Conservation (phyloP, 2,797 vertebrate genomes). For the Brotula barbata region DNA sequence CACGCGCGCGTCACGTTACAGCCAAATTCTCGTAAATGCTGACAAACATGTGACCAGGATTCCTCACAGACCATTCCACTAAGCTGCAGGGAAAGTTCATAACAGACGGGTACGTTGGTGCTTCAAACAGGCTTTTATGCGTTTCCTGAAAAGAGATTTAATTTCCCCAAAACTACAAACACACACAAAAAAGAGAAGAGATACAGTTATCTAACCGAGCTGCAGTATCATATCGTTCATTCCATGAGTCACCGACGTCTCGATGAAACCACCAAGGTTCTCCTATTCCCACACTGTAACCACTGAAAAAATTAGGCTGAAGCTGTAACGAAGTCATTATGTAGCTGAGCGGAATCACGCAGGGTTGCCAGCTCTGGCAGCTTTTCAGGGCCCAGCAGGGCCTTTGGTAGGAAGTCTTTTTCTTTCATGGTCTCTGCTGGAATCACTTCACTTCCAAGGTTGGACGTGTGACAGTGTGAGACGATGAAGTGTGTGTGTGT, state of each 20-base stretch:
- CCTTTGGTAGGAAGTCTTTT: conserved; percentile 24
- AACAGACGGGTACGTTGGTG: conserved; percentile 1
- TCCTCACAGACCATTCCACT: conserved; percentile 11
- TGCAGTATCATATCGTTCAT: conserved; percentile 48
- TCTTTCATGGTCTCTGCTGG: too few species aligned
- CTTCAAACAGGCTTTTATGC: conserved; percentile 28
- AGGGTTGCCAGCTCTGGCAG: conserved; percentile 29
- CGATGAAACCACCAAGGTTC: conserved; percentile 22
- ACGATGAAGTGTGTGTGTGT: too few species aligned
- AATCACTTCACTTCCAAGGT: too few species aligned
- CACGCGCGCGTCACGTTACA: conserved; percentile 8
- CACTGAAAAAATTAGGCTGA: conserved; percentile 17
- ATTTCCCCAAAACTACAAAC: not conserved
- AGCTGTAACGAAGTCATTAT: conserved; percentile 32
- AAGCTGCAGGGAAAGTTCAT: conserved; percentile 29
- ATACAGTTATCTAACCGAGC: conserved; percentile 16
- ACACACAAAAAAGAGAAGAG: not conserved
- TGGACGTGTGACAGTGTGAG: conserved; percentile 11
- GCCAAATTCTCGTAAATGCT: not conserved
- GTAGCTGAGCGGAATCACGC: conserved; percentile 13
- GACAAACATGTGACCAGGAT: not conserved
- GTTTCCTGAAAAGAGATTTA: not conserved
- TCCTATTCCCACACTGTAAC: conserved; percentile 24
- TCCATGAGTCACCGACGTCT: conserved; percentile 34
- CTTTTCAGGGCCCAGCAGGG: conserved; percentile 23